Base-by-base conservation (phyloP, 2,797 vertebrate species). In the Chanos chanos region DNA sequence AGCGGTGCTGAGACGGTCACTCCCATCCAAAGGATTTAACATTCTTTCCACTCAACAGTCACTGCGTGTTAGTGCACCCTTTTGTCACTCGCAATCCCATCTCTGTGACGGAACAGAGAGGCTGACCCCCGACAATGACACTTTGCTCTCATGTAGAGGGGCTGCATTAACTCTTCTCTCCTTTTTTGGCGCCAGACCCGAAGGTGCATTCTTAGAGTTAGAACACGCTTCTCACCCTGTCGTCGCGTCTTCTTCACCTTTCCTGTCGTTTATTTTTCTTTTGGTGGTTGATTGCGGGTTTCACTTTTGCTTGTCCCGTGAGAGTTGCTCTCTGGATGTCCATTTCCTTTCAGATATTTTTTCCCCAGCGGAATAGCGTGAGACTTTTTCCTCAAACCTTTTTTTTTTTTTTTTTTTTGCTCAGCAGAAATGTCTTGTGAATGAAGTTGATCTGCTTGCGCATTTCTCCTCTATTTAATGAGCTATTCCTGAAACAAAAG, bases 41-140 rank as follows among this genome's bases (percentile, higher is more conserved):
- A 87, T 89, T 90, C 86, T 85, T 89, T 89, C 86, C 80, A 72
- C 82, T 83, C 28, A 56, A 73, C 74, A 73, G 81, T 86, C 83
- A 76, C 63, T 64, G 71, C 72, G 77, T 74, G 82, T 88, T 87
- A 85, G 77, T 68, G 31, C 44, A 68, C 57, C 60, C 83, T 84
- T 88, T 86, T 86, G 84, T 89, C 79, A 80, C 76, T 76, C 54
- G 27, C 68, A 58, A 64, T 79, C 78, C 64, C 74, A 72, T 64
- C 68, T 69, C 71, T 80, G 68, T 77, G 69, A 80, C 75, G 45
- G 68, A 63, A 21, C 12, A 4, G 5, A 47, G 51, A 27, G 25
- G 1, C 51, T 13, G 4, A 36, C 37, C 40, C 47, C 43, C 54
- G 7, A 37, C 28, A 44, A 18, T 7, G 7, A 37, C 28, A 44